These are phyloP conservation scores for Tolypeutes matacus DNA, from an alignment of 2,797 vertebrate species.

Conservation along the genomic window DNA sequence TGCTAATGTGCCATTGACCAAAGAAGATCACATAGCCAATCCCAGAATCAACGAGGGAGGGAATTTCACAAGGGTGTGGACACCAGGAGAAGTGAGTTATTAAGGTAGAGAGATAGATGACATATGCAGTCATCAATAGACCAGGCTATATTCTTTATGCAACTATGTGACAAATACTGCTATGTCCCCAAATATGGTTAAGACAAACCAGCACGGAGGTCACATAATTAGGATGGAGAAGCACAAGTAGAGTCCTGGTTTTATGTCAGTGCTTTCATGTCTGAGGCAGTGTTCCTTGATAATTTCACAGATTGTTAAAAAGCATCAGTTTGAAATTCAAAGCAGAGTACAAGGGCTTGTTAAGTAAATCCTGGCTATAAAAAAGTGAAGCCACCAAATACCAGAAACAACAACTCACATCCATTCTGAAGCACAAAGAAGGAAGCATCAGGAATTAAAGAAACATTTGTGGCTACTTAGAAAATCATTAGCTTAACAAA, in stretches of 20 bases:
- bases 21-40: background rate
- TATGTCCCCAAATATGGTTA: background rate
- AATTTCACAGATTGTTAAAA: conserved; percentile 28
- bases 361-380: conserved; percentile 60
- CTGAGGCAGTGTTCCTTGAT: background rate
- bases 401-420: conserved; percentile 55
- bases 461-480: conserved; percentile 79
- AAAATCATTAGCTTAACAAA: conserved; percentile 80
- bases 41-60: background rate
- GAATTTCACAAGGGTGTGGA: background rate
- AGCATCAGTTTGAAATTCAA: conserved; percentile 21
- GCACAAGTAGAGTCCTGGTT: background rate
- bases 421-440: conserved; percentile 68
- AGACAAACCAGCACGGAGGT: background rate
- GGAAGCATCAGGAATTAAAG: conserved; percentile 70
- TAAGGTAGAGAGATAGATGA: background rate
- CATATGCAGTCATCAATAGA: background rate
- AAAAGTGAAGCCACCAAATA: conserved; percentile 54
- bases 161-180: background rate
- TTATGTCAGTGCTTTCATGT: background rate
- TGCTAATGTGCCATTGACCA: background rate
- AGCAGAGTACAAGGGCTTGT: conserved; percentile 27
- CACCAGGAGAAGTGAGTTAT: background rate
- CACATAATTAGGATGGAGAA: background rate
- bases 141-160: background rate